Evolutionary conservation across 1,140 invertebrate genomes (phyloP).

Genomic region (Ooceraea biroi): DNA sequence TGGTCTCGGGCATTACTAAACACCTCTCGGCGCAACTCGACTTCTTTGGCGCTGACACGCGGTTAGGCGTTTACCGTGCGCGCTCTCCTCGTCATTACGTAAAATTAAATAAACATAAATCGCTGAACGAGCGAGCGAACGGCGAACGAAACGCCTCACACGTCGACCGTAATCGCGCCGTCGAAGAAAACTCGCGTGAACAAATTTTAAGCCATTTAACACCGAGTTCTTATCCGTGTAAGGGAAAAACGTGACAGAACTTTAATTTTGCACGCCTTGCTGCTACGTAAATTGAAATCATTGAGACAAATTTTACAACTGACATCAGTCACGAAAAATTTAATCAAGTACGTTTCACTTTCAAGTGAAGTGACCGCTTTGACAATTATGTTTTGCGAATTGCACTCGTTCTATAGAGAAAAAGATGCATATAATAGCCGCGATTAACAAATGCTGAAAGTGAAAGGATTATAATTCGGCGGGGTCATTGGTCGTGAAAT

Average conservation of each 20-base stretch:
- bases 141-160: conserved; percentile 24
- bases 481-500: conserved; percentile 69
- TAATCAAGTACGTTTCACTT: too few relatives aligned
- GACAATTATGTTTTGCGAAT: conserved; percentile 24
- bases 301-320: neutral
- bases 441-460: conserved; percentile 31
- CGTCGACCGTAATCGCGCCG: conserved; percentile 19
- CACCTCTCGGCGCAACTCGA: conserved; percentile 51
- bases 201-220: conserved; percentile 27
- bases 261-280: neutral
- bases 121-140: conserved; percentile 19
- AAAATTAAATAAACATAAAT: conserved; percentile 63
- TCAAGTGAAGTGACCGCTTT: too few relatives aligned
- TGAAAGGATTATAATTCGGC: conserved; percentile 43
- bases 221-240: neutral
- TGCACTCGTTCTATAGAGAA: conserved; percentile 8
- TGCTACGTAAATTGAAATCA: neutral
- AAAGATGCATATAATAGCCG: neutral
- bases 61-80: conserved; percentile 55
- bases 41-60: conserved; percentile 58
- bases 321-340: too few relatives aligned
- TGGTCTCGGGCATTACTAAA: conserved; percentile 53
- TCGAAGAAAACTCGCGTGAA: neutral
- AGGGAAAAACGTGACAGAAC: neutral
- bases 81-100: conserved; percentile 53